phyloP scores from a whole-genome alignment of 2,888 invertebrate genomes.

The Dysmachus trigonus region DNA sequence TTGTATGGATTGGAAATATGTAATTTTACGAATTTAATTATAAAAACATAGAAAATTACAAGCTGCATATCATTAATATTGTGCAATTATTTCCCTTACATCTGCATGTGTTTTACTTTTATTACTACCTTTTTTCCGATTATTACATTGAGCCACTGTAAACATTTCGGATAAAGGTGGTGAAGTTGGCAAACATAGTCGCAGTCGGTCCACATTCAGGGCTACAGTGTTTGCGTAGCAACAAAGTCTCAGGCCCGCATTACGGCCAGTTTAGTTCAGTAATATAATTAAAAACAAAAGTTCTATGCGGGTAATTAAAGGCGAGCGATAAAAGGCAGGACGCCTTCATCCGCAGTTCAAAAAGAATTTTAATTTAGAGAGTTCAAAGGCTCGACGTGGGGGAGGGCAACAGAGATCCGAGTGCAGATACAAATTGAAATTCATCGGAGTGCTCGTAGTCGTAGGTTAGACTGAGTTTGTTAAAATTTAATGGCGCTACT shows the following conservation, averaged over 20 bases:
- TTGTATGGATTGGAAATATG: too few relatives aligned
- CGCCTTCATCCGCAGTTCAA: constrained; percentile 32
- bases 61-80: too few relatives aligned
- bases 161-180: too few relatives aligned
- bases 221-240: neutral
- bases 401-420: neutral
- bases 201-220: neutral
- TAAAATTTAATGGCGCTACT: neutral
- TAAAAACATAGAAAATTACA: too few relatives aligned
- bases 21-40: too few relatives aligned
- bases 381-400: constrained; percentile 12
- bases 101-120: too few relatives aligned
- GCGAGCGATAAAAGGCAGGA: constrained; percentile 12
- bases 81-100: too few relatives aligned
- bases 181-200: neutral
- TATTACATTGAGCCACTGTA: too few relatives aligned
- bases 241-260: neutral
- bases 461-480: neutral
- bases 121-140: too few relatives aligned
- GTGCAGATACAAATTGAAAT: neutral
- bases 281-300: constrained; percentile 32
- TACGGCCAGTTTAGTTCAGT: constrained; percentile 7
- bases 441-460: neutral
- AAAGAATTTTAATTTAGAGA: constrained; percentile 32
- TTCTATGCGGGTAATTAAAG: constrained; percentile 30